Evolutionary conservation across 2,888 invertebrate genomes (phyloP).

Genomic region (Tetheella fluctuosa): DNA sequence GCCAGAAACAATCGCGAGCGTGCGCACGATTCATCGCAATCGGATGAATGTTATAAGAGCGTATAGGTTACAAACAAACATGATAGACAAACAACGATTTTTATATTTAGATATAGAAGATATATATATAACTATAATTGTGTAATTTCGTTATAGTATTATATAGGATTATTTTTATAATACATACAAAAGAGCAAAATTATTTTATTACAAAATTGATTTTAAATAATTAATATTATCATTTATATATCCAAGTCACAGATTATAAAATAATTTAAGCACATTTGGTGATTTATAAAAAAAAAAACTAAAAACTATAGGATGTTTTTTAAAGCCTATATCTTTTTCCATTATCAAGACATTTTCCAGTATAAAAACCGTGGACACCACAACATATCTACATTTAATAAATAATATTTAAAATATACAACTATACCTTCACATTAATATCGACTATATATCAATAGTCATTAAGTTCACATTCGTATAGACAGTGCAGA

Average conservation of each 20-base stretch:
- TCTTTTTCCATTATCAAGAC: background rate
- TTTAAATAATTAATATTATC: background rate
- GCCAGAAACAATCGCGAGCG: too few species aligned
- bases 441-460: background rate
- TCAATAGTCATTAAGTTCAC: background rate
- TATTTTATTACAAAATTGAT: too few species aligned
- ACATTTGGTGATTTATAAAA: background rate
- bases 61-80: too few species aligned
- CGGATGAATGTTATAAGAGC: too few species aligned
- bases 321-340: background rate
- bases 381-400: background rate
- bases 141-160: too few species aligned
- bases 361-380: background rate
- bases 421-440: background rate
- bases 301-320: background rate
- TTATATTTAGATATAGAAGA: too few species aligned
- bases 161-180: too few species aligned
- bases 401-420: conserved; percentile 3
- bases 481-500: background rate
- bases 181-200: too few species aligned
- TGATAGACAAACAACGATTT: too few species aligned
- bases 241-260: background rate
- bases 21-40: too few species aligned
- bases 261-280: conserved; percentile 4
- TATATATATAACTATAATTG: too few species aligned